phyloP scores from a whole-genome alignment of 2,797 vertebrate genomes.

The Pangasius krempfi region DNA sequence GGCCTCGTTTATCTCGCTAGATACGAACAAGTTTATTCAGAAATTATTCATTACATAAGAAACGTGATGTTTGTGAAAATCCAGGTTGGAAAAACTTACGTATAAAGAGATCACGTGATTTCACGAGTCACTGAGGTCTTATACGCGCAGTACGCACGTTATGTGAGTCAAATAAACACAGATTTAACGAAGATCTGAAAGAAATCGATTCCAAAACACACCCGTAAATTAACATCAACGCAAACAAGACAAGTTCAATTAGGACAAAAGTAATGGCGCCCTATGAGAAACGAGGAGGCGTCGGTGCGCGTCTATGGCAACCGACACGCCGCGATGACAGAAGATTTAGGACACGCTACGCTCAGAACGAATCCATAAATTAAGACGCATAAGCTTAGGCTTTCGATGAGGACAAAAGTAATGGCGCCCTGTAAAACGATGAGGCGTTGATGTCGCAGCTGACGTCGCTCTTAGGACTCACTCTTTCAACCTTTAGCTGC shows the following conservation, averaged over 20 bases:
- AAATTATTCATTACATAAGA: neutral
- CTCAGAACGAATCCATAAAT: too few species aligned
- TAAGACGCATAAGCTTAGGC: neutral
- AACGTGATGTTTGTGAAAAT: neutral
- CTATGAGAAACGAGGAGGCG: too few species aligned
- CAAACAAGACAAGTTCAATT: neutral
- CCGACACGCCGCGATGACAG: neutral
- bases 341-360: neutral
- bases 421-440: neutral
- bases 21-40: neutral
- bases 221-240: too few species aligned
- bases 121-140: neutral
- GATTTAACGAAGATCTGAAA: neutral
- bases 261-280: neutral
- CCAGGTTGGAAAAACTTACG: neutral
- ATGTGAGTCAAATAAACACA: neutral
- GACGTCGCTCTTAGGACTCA: neutral
- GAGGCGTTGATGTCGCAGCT: too few species aligned
- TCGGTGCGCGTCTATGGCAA: too few species aligned
- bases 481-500: neutral
- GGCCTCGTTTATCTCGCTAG: too few species aligned
- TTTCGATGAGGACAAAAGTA: neutral
- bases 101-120: neutral
- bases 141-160: neutral
- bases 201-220: neutral